phyloP scores from a whole-genome alignment of 92 coral and sea anemone genomes.

The Epizoanthus stellaris region DNA sequence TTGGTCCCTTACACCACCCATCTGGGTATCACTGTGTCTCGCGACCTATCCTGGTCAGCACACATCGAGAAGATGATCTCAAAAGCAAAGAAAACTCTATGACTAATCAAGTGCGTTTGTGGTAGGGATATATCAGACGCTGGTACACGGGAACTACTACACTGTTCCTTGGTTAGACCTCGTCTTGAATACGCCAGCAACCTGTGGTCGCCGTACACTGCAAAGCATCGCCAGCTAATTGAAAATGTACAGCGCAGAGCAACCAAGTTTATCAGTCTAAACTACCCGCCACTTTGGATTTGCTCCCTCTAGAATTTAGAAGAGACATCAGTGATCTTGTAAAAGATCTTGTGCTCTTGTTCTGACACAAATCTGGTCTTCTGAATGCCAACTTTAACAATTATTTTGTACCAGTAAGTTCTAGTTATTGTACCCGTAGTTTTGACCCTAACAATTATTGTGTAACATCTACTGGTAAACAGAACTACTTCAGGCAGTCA shows the following conservation, averaged over 20 bases:
- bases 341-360: slow-evolving; percentile 3
- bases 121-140: slow-evolving; percentile 20
- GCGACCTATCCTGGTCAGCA: slow-evolving; percentile 44
- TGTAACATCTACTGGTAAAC: neutral
- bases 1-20: slow-evolving; percentile 29
- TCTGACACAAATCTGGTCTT: slow-evolving; percentile 23
- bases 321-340: slow-evolving; percentile 43
- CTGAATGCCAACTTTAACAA: neutral
- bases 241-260: slow-evolving; percentile 63
- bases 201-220: slow-evolving; percentile 58
- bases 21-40: slow-evolving; percentile 47
- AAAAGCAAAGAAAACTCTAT: slow-evolving; percentile 58
- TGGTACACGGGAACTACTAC: slow-evolving; percentile 39
- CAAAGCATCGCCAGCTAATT: slow-evolving; percentile 20
- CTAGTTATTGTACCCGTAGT: neutral
- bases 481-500: slow-evolving; percentile 21
- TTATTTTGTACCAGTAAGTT: slow-evolving; percentile 1
- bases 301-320: slow-evolving; percentile 44
- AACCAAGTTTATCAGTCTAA: too few relatives aligned
- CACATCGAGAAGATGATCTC: slow-evolving; percentile 41
- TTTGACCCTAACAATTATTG: slow-evolving; percentile 4
- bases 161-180: slow-evolving; percentile 34
- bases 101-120: slow-evolving; percentile 48
- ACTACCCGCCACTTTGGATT: slow-evolving; percentile 24
- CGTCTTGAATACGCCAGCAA: slow-evolving; percentile 38